Evolutionary conservation across 2,113 vertebrate genomes (phyloP).

Genomic region (rat (Rattus norvegicus)): DNA sequence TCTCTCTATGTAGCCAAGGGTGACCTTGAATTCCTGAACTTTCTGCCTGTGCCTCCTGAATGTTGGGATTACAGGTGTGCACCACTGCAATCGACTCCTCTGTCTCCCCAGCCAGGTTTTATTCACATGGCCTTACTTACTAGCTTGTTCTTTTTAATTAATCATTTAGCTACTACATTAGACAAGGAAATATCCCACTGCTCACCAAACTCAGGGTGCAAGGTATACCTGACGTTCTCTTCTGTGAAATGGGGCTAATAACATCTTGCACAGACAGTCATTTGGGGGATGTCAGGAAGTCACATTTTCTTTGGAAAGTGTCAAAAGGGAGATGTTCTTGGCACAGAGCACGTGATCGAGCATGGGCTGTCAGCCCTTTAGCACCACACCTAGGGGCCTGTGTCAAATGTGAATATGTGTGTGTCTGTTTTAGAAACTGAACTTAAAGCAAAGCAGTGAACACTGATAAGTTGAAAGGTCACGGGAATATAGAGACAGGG

Average conservation of each 20-base stretch:
- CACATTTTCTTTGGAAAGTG: neutral
- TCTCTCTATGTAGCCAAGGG: neutral
- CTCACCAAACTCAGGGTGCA: neutral
- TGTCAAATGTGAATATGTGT: neutral
- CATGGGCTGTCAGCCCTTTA: neutral
- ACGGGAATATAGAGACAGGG: neutral
- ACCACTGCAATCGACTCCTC: neutral
- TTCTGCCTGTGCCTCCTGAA: neutral
- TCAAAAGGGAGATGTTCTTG: neutral
- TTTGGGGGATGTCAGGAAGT: neutral
- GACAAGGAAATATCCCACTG: neutral
- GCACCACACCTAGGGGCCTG: neutral
- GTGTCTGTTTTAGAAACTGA: neutral
- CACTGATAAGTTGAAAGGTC: neutral
- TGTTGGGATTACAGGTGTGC: neutral
- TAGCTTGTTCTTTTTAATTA: neutral
- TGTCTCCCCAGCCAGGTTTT: neutral
- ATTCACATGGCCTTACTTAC: neutral
- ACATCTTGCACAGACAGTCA: accelerated
- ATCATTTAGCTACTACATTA: neutral
- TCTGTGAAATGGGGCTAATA: neutral
- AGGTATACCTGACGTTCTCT: neutral
- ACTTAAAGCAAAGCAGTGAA: neutral
- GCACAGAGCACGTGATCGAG: neutral
- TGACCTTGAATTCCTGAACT: neutral